phyloP scores from a whole-genome alignment of 2,113 vertebrate genomes.

The Casuarius casuarius region DNA sequence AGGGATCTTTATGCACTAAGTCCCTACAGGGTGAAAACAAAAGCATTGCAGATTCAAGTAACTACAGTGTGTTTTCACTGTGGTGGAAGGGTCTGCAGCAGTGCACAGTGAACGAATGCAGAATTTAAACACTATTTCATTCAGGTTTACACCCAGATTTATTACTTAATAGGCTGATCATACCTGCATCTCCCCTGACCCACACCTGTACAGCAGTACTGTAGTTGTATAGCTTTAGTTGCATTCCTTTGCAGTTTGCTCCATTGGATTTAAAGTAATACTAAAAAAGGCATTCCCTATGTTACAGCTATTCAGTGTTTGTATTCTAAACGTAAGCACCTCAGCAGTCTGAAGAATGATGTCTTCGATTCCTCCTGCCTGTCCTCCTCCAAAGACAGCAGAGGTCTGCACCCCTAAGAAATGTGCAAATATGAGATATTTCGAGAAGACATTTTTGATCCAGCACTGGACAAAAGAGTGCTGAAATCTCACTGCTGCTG shows the following conservation, averaged over 20 bases:
- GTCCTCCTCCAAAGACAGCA: neutral
- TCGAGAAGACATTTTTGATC: neutral
- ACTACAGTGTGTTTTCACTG: neutral
- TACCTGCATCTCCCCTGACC: neutral
- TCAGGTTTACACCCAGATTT: neutral
- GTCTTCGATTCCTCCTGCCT: neutral
- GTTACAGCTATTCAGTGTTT: neutral
- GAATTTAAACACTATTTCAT: neutral
- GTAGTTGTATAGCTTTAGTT: neutral
- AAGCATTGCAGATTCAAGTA: neutral
- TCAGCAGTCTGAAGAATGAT: neutral
- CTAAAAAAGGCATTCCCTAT: neutral
- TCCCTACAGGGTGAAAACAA: neutral
- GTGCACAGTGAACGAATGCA: accelerated
- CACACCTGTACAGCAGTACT: neutral
- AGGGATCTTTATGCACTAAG: too few species aligned
- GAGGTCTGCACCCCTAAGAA: neutral
- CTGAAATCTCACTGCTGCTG: neutral
- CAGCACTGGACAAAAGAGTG: neutral
- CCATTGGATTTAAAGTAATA: neutral
- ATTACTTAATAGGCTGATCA: neutral
- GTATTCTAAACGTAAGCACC: neutral
- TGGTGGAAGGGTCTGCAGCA: neutral
- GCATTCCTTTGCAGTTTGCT: neutral
- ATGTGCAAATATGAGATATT: neutral